A percentile compares a stretch with the other conserved stretches of the same genome.
Evolutionary conservation across 2,888 invertebrate species (phyloP).

Genomic region (Tetranychus piercei): DNA sequence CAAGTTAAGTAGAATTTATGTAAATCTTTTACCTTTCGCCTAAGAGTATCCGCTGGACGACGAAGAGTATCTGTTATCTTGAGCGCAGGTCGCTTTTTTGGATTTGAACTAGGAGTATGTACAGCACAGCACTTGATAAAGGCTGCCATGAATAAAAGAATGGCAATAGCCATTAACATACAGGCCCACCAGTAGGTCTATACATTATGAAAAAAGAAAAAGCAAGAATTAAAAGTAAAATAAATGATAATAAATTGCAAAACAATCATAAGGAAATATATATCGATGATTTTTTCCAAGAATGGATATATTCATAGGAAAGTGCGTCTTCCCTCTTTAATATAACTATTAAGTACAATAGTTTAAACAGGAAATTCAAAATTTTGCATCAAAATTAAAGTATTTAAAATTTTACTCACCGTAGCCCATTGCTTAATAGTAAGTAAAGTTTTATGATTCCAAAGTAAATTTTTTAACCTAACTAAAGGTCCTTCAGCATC

Average conservation of each 20-base stretch:
- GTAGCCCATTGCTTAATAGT: slow-evolving; percentile 83
- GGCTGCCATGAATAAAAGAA: slow-evolving; percentile 85
- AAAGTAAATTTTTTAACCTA: slow-evolving; percentile 78
- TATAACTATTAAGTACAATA: not conserved
- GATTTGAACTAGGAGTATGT: slow-evolving; percentile 96
- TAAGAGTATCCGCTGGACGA: slow-evolving; percentile 70
- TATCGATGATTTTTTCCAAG: not conserved
- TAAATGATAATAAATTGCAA: not conserved
- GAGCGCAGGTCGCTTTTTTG: slow-evolving; percentile 83
- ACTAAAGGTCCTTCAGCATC: slow-evolving; percentile 96
- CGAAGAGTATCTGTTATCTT: slow-evolving; percentile 76
- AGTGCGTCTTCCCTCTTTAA: not conserved
- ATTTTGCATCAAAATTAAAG: too few species aligned
- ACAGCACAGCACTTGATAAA: slow-evolving; percentile 99
- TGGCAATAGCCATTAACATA: slow-evolving; percentile 67
- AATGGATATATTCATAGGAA: not conserved
- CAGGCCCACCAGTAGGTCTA: slow-evolving; percentile 88
- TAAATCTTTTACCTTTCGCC: slow-evolving; percentile 46
- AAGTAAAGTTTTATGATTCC: slow-evolving; percentile 69
- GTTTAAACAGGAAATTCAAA: too few species aligned
- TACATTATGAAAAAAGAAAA: slow-evolving; percentile 24
- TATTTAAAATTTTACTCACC: slow-evolving; percentile 34
- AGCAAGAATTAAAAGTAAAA: not conserved
- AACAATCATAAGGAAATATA: not conserved
- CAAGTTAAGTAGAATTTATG: too few species aligned